These are phyloP conservation scores for Sardina pilchardus DNA, from an alignment of 2,113 vertebrate genomes.

Conservation along the genomic window DNA sequence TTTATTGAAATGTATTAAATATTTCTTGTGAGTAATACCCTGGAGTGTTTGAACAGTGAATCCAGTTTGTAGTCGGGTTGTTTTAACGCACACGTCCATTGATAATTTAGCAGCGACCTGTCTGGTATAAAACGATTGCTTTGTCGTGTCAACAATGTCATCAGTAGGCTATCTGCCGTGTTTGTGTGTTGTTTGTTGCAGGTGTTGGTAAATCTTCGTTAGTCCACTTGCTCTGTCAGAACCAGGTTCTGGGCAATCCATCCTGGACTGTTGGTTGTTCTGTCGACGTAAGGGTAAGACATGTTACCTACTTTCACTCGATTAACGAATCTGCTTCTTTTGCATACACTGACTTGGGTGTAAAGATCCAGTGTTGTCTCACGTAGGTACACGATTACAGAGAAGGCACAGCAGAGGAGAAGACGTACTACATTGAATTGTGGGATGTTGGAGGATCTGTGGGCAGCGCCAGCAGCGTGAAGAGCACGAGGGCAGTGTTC, in stretches of 20 bases:
- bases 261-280: conserved; percentile 99
- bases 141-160: not conserved
- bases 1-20: not conserved
- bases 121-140: not conserved
- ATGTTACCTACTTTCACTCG: not conserved
- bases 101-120: not conserved
- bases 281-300: conserved; percentile 91
- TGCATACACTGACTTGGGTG: not conserved
- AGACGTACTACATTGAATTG: conserved; percentile 93
- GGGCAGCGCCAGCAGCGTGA: conserved; percentile 90
- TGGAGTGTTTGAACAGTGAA: not conserved
- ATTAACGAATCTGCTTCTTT: not conserved
- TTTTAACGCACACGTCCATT: not conserved
- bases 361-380: not conserved
- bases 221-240: conserved; percentile 93
- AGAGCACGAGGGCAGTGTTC: conserved; percentile 96
- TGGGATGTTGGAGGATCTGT: conserved; percentile 98
- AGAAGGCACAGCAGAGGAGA: conserved; percentile 96
- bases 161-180: not conserved
- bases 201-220: conserved; percentile 96
- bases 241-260: conserved; percentile 93
- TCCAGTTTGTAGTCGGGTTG: not conserved
- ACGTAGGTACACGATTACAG: conserved; percentile 94
- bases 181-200: conserved; percentile 54
- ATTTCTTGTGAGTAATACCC: not conserved